Evolutionary conservation across 2,888 invertebrate species (phyloP).

Genomic region (Caenorhabditis panamensis): DNA sequence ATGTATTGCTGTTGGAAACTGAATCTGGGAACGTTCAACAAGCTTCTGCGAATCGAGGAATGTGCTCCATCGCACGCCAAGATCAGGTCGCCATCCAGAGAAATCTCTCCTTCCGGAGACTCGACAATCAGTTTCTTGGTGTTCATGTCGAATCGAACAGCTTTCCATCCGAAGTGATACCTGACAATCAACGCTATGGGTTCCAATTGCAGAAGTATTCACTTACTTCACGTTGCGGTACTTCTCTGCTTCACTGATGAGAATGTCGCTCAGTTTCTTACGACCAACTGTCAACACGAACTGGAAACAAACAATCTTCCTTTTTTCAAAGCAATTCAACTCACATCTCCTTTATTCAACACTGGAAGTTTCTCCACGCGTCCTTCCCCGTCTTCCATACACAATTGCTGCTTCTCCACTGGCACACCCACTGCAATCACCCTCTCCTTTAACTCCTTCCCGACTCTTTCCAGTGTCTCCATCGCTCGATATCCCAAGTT

Average conservation of each 20-base stretch:
- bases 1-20: conserved; percentile 86
- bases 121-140: conserved; percentile 86
- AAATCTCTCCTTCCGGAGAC: background rate
- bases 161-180: conserved; percentile 90
- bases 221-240: conserved; percentile 82
- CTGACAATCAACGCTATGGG: conserved; percentile 13
- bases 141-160: conserved; percentile 85
- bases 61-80: conserved; percentile 94
- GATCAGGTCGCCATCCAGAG: conserved; percentile 86
- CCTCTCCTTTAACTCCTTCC: conserved; percentile 88
- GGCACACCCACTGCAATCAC: conserved; percentile 85
- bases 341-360: conserved; percentile 87
- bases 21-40: conserved; percentile 87
- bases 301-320: conserved; percentile 83
- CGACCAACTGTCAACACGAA: conserved; percentile 95
- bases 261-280: conserved; percentile 89
- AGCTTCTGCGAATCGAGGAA: conserved; percentile 89
- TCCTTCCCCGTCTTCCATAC: conserved; percentile 89
- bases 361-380: conserved; percentile 82
- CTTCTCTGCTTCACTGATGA: conserved; percentile 90
- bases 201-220: no score
- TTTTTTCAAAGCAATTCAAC: conserved; percentile 1
- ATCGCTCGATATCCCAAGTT: conserved; percentile 91
- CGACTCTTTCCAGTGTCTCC: conserved; percentile 88
- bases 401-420: conserved; percentile 88